Conservation (phyloP, 1,140 invertebrate species). For the Antheraea pernyi region DNA sequence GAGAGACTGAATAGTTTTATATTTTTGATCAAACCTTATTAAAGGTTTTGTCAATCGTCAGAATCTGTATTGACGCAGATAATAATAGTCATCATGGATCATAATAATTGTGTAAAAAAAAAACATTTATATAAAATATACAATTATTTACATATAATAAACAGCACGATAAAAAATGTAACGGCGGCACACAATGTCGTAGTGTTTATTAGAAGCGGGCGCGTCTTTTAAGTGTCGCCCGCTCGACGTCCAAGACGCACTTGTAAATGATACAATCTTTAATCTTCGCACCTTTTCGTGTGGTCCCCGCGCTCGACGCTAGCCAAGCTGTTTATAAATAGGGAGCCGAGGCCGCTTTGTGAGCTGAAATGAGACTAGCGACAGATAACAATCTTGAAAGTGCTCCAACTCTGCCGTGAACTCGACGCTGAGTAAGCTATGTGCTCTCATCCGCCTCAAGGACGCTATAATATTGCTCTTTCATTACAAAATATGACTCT, state of each 20-base stretch:
- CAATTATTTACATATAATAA: not conserved
- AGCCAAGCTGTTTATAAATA: slow-evolving; percentile 66
- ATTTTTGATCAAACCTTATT: no score
- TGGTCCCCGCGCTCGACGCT: slow-evolving; percentile 36
- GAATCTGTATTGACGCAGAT: no score
- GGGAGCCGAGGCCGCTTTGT: slow-evolving; percentile 60
- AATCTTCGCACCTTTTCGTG: slow-evolving; percentile 75
- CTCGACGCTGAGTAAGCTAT: slow-evolving; percentile 23
- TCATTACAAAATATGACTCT: slow-evolving; percentile 33
- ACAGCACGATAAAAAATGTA: slow-evolving; percentile 28
- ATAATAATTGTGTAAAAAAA: no score
- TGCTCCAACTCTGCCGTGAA: slow-evolving; percentile 53
- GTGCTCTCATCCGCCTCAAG: slow-evolving; percentile 30
- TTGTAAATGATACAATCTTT: slow-evolving; percentile 69
- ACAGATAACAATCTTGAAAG: slow-evolving; percentile 69
- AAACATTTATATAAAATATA: not conserved
- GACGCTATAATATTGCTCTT: slow-evolving; percentile 53
- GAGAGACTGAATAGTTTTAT: no score
- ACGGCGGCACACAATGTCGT: slow-evolving; percentile 34
- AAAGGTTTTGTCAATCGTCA: no score
- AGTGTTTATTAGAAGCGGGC: slow-evolving; percentile 37
- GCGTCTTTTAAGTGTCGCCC: slow-evolving; percentile 44
- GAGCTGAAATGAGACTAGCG: slow-evolving; percentile 69
- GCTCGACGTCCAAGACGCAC: slow-evolving; percentile 62
- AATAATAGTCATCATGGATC: no score